Conservation (phyloP, 2,888 invertebrate species). For the Papilio gigon region DNA sequence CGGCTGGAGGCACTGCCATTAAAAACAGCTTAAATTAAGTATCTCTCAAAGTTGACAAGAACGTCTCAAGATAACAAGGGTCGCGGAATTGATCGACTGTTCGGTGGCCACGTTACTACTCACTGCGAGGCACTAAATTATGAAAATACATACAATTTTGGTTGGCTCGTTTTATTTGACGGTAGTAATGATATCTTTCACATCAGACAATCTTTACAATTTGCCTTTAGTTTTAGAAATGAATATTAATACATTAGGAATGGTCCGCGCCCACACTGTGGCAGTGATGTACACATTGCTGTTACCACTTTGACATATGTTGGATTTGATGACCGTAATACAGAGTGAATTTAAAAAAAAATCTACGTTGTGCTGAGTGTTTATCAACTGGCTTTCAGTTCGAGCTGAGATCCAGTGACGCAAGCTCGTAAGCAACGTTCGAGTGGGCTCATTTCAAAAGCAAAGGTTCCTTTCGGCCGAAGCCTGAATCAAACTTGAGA, state of each 20-base stretch:
- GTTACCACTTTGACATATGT: not conserved
- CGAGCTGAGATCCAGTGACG: conserved; percentile 1
- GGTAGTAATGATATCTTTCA: too few relatives aligned
- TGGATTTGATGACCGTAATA: not conserved
- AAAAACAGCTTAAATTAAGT: conserved; percentile 4
- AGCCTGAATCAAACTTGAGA: not conserved
- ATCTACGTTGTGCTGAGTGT: not conserved
- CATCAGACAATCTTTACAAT: too few relatives aligned
- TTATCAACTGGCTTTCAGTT: not conserved
- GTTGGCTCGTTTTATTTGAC: too few relatives aligned
- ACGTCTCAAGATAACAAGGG: conserved; percentile 6
- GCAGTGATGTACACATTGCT: not conserved
- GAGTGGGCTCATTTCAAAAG: conserved; percentile 4
- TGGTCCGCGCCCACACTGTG: too few relatives aligned
- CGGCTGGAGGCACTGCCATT: not conserved
- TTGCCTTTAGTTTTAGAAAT: too few relatives aligned
- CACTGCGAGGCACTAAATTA: too few relatives aligned
- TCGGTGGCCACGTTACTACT: too few relatives aligned
- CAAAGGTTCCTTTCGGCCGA: not conserved
- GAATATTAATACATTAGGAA: too few relatives aligned
- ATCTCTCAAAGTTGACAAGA: not conserved
- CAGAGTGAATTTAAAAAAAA: not conserved
- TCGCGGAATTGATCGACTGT: not conserved
- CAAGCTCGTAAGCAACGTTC: not conserved
- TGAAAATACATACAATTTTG: too few relatives aligned